Evolutionary conservation across 2,113 vertebrate genomes (phyloP).

Genomic region (Xyliphius kryptos): DNA sequence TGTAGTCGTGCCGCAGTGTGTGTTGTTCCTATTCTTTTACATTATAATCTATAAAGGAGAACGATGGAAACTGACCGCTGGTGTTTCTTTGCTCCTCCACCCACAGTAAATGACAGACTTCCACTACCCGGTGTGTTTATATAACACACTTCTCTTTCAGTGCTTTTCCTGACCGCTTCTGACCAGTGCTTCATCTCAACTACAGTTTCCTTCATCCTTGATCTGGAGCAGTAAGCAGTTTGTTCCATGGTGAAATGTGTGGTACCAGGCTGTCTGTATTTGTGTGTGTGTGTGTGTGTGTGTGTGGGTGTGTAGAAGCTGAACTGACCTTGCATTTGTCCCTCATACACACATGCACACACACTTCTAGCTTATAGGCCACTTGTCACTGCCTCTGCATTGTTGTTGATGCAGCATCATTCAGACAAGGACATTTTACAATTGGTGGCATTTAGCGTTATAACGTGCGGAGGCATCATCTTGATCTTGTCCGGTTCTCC

Average conservation of each 20-base stretch:
- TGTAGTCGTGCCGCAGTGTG: background rate
- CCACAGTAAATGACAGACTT: conserved; percentile 37
- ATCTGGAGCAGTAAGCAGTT: conserved; percentile 7
- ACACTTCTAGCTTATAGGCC: conserved; percentile 5
- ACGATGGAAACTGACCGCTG: conserved; percentile 1
- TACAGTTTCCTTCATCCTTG: background rate
- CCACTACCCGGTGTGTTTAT: conserved; percentile 1
- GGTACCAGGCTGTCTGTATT: too few species aligned
- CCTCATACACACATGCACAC: background rate
- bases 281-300: too few species aligned
- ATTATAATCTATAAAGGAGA: too few species aligned
- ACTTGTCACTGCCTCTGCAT: background rate
- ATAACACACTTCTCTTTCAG: background rate
- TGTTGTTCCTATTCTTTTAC: too few species aligned
- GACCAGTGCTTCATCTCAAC: conserved; percentile 7
- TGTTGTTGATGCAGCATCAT: conserved; percentile 5
- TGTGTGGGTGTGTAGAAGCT: too few species aligned
- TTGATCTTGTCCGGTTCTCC: too few species aligned
- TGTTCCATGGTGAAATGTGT: conserved; percentile 8
- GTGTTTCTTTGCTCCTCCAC: conserved; percentile 24
- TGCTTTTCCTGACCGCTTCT: background rate
- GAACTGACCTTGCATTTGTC: conserved; percentile 13
- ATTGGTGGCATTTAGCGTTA: too few species aligned
- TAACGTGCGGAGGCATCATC: too few species aligned
- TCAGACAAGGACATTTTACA: background rate